Base-by-base conservation (phyloP, 2,888 invertebrate genomes). In the Mimas tiliae region DNA sequence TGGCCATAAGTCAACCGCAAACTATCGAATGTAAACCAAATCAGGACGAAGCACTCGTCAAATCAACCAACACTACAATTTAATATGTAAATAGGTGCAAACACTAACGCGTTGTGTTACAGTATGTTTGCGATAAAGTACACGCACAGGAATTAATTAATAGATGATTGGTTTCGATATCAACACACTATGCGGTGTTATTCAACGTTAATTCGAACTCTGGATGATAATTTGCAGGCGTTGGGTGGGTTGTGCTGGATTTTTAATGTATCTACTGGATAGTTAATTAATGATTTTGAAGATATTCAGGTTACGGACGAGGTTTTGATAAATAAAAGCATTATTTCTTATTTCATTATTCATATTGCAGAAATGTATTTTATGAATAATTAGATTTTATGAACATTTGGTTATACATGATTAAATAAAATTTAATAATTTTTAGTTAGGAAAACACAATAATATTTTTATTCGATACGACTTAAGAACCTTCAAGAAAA, bases 141-240 rank as follows among this genome's bases (percentile, higher is more conserved):
- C 73, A 75, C 72, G 74, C 72, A 68, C 69, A 68, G 67, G 73
- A 78, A 83, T 86, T 85, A 84, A 86, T 86, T 85, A 86, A 85
- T 82, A 79, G 80, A 81, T 83, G 80, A 85, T 85, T 85, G 83
- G 79, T 80, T 78, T 74, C 77, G 83, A 81, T 85, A 86, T 77
- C 77, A 72, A 58, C 58, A 19, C 33, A 16, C 47, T 48, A 27
- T 27, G 27, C 38, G 21, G 27, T 27, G 27, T 33, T 33, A 14
- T 16, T 19, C 58, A 19, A 19, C 38, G 19, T 58, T 58, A 19
- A 58, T 58, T 58, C 12, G 19, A 33, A 27, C 27, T 52, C 27
- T 16, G 45, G 19, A 19, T 58, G 58, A 58, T 58, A 58, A 58
- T 58, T 16, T 58, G 58, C 58, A 21, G 19, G 19, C 38, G 52